phyloP scores from a whole-genome alignment of 2,113 vertebrate species.

The Athene cunicularia region DNA sequence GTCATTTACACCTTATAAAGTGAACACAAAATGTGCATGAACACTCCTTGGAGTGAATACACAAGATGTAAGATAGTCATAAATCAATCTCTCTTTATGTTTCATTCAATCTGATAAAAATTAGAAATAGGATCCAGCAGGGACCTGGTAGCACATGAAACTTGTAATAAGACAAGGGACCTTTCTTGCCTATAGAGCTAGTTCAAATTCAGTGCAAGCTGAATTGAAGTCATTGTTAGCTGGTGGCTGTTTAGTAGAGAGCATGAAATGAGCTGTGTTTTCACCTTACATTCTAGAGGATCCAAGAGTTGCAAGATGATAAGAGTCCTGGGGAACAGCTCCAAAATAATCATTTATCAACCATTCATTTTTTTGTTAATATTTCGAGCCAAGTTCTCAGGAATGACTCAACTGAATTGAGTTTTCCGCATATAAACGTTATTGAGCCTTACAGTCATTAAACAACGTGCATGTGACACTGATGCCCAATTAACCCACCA shows the following conservation, averaged over 20 bases:
- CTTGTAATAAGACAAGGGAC: conserved; percentile 33
- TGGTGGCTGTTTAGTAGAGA: not conserved
- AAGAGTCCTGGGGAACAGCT: not conserved
- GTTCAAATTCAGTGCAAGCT: conserved; percentile 33
- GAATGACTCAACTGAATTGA: not conserved
- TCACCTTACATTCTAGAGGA: not conserved
- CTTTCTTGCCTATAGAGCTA: conserved; percentile 4
- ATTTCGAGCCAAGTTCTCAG: not conserved
- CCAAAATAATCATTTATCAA: not conserved
- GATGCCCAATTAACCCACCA: not conserved
- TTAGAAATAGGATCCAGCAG: conserved; percentile 27
- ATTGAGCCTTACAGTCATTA: not conserved
- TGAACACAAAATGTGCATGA: not conserved
- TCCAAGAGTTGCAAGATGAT: not conserved
- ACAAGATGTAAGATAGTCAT: not conserved
- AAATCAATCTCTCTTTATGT: conserved; percentile 29
- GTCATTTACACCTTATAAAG: conserved; percentile 26
- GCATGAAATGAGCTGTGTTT: conserved; percentile 9
- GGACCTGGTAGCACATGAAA: conserved; percentile 28
- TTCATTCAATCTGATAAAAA: conserved; percentile 54
- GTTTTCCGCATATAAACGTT: not conserved
- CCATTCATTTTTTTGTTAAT: not conserved
- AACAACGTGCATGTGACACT: not conserved
- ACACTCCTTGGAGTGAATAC: not conserved
- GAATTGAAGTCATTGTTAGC: conserved; percentile 45